Percentiles rank a stretch among this genome's conserved stretches.
Conservation (phyloP, 2,113 vertebrate species). For the human (Homo sapiens) region GRCh38 chr2:206096501-206097000, state of each 20-base stretch:
- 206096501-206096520: constrained; percentile 17
- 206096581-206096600: not conserved
- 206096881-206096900: not conserved
- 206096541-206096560: not conserved
- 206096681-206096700: not conserved
- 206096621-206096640: not conserved
- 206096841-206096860: not conserved
- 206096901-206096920: not conserved
- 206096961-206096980: not conserved
- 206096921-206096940: not conserved
- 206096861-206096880: not conserved
- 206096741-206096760: not conserved
- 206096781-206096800: not conserved
- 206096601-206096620: not conserved
- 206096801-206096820: not conserved
- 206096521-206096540: constrained; percentile 32
- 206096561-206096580: constrained; percentile 9
- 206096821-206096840: not conserved
- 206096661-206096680: not conserved
- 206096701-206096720: not conserved
- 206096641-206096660: not conserved
- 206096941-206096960: not conserved
- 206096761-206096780: not conserved
- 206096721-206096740: not conserved
- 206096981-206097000: not conserved